These are phyloP conservation scores for Petrocephalus zakoni DNA, from an alignment of 2,113 vertebrate genomes.

Conservation along the genomic window DNA sequence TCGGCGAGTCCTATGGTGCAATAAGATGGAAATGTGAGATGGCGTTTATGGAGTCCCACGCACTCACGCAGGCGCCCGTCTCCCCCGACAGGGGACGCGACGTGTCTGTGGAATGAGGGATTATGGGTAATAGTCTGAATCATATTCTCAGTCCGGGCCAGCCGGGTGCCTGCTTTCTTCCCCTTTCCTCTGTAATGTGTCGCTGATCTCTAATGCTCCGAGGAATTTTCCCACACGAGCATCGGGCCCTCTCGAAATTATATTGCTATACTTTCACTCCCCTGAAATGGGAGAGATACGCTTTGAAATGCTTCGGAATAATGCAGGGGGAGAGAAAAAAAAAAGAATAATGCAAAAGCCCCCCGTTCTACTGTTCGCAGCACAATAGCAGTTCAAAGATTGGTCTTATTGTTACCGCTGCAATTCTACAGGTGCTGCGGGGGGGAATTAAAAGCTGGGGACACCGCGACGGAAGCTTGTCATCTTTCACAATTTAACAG, in stretches of 20 bases:
- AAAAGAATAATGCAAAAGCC: neutral
- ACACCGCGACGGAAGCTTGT: neutral
- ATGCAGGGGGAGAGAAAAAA: neutral
- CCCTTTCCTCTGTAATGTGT: conserved; percentile 6
- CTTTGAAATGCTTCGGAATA: conserved; percentile 12
- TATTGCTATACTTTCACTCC: conserved; percentile 8
- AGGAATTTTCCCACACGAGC: neutral
- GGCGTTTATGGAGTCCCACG: neutral
- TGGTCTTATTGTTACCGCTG: neutral
- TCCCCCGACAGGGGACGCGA: neutral
- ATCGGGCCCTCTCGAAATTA: conserved; percentile 5
- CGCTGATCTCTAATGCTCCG: conserved; percentile 5
- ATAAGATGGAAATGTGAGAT: neutral
- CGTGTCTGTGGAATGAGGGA: neutral
- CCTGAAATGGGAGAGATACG: neutral
- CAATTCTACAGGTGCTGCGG: conserved; percentile 8
- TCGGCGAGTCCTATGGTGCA: neutral
- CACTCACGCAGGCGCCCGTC: neutral
- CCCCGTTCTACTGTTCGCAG: neutral
- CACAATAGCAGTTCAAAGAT: neutral
- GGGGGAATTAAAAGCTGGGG: neutral
- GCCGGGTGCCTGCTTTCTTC: neutral
- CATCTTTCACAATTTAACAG: conserved; percentile 11
- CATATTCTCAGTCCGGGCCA: neutral
- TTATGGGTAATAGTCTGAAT: neutral